A percentile compares a stretch with the other conserved stretches of the same genome.
These are phyloP conservation scores for Rattus rattus DNA, from an alignment of 2,113 vertebrate species.

Conservation along the genomic window DNA sequence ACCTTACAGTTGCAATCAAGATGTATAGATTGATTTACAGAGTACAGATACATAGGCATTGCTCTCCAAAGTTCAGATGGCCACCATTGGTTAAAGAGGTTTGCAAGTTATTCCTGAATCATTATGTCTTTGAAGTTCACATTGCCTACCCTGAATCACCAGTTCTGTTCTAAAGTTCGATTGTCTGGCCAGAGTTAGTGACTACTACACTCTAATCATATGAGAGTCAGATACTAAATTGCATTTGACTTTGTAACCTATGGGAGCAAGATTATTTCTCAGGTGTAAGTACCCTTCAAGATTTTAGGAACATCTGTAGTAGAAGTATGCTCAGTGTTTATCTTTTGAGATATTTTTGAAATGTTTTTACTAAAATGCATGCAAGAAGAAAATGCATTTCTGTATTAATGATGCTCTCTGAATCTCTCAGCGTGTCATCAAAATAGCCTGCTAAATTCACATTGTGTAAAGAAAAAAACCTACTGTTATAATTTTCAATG, in stretches of 20 bases:
- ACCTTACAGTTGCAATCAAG: neutral
- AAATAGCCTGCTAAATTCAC: constrained; percentile 42
- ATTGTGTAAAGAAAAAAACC: constrained; percentile 30
- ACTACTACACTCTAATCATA: neutral
- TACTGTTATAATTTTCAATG: neutral
- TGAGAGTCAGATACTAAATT: neutral
- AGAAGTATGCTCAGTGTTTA: neutral
- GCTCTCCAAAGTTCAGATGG: neutral
- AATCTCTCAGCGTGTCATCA: neutral
- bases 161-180: neutral
- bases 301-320: neutral
- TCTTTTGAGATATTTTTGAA: neutral
- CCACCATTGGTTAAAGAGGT: neutral
- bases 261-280: neutral
- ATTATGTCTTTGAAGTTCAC: neutral
- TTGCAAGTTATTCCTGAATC: neutral
- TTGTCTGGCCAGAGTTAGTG: neutral
- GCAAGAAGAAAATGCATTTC: neutral
- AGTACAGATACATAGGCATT: neutral
- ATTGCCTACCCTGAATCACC: neutral
- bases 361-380: constrained; percentile 17
- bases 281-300: neutral
- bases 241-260: neutral
- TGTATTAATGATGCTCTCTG: neutral
- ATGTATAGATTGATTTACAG: neutral